Evolutionary conservation across 2,113 vertebrate species (phyloP).

Genomic region (Myotis lucifugus): DNA sequence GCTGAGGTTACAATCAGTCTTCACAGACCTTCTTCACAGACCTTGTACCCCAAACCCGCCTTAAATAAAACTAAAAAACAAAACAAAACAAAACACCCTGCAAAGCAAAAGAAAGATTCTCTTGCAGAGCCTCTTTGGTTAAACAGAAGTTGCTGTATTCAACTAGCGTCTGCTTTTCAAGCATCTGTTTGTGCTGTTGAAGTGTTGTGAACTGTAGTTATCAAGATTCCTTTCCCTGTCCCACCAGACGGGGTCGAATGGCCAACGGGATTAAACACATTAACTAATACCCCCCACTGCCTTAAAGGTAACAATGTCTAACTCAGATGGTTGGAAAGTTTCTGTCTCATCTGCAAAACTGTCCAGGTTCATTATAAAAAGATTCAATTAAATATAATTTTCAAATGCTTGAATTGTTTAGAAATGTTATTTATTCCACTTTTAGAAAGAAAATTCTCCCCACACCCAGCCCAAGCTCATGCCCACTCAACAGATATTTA

Average conservation of each 20-base stretch:
- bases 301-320: background rate
- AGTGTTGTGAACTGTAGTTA: background rate
- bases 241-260: background rate
- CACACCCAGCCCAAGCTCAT: background rate
- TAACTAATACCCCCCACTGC: background rate
- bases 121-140: background rate
- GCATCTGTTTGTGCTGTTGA: background rate
- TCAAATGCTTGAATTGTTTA: background rate
- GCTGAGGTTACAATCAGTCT: background rate
- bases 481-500: background rate
- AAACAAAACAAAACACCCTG: background rate
- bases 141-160: constrained; percentile 30
- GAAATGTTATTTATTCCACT: background rate
- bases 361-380: background rate
- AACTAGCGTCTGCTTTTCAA: background rate
- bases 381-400: background rate
- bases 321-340: background rate
- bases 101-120: constrained; percentile 31
- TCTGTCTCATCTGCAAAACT: background rate
- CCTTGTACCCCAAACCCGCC: background rate
- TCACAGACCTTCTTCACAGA: background rate
- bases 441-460: background rate
- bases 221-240: background rate
- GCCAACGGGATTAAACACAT: background rate
- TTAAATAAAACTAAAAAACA: too few relatives aligned